phyloP scores from a whole-genome alignment of 2,797 vertebrate genomes.

The Anniella stebbinsi region DNA sequence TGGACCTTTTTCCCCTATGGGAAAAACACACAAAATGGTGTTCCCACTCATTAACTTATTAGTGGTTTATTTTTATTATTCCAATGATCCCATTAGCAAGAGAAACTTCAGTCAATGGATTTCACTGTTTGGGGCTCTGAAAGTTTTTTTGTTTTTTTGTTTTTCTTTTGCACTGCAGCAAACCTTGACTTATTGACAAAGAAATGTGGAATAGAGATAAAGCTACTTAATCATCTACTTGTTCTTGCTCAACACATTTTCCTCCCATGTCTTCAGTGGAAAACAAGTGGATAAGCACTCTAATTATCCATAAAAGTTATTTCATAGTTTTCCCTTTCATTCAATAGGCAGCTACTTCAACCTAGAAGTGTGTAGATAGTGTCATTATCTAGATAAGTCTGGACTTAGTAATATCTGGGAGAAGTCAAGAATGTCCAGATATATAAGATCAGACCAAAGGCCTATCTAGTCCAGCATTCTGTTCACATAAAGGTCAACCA shows the following conservation, averaged over 20 bases:
- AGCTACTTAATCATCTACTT: slow-evolving; percentile 79
- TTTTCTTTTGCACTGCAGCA: slow-evolving; percentile 77
- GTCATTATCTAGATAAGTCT: neutral
- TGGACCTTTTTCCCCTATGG: too few relatives aligned
- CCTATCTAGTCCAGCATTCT: too few relatives aligned
- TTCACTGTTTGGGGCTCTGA: slow-evolving; percentile 84
- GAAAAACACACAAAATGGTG: too few relatives aligned
- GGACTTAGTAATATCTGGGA: too few relatives aligned
- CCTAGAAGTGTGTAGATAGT: slow-evolving; percentile 24
- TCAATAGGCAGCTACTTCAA: slow-evolving; percentile 43
- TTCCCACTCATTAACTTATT: too few relatives aligned
- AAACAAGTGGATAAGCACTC: slow-evolving; percentile 45
- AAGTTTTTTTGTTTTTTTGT: slow-evolving; percentile 75
- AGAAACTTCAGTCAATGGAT: slow-evolving; percentile 78
- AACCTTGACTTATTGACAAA: slow-evolving; percentile 91
- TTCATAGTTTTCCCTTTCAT: slow-evolving; percentile 43
- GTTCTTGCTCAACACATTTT: slow-evolving; percentile 75
- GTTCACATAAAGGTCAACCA: too few relatives aligned
- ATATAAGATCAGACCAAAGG: too few relatives aligned
- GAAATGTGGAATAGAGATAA: slow-evolving; percentile 83
- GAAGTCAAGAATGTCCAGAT: too few relatives aligned
- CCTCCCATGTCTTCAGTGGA: slow-evolving; percentile 59
- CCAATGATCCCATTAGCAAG: slow-evolving; percentile 63
- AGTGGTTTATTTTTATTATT: slow-evolving; percentile 49
- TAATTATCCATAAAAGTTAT: slow-evolving; percentile 25